Conservation (phyloP, 2,888 invertebrate genomes). For the Neria commutata region DNA sequence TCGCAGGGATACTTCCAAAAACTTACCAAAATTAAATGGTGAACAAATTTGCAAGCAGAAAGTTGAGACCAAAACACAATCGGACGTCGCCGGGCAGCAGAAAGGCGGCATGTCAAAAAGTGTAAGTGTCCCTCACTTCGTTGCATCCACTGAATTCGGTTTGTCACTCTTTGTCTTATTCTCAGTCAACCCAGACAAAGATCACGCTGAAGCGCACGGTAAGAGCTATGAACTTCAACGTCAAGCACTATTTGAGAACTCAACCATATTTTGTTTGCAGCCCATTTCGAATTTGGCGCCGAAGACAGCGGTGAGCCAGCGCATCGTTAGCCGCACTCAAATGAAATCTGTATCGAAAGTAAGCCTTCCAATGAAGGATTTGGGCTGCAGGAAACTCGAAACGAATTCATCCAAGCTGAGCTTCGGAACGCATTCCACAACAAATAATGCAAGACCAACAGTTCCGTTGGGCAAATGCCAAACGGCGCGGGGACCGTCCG, state of each 20-base stretch:
- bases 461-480: too few relatives aligned
- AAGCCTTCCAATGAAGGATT: constrained; percentile 21
- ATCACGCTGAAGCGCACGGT: constrained; percentile 29
- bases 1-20: constrained; percentile 20
- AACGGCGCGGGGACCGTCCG: too few relatives aligned
- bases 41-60: constrained; percentile 20
- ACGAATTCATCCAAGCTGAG: constrained; percentile 11
- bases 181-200: constrained; percentile 16
- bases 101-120: too few relatives aligned
- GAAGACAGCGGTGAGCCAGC: background rate
- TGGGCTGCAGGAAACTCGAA: constrained; percentile 22
- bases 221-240: too few relatives aligned
- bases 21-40: constrained; percentile 18
- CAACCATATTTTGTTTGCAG: too few relatives aligned
- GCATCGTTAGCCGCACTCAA: too few relatives aligned
- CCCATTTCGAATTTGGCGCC: too few relatives aligned
- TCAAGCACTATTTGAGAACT: too few relatives aligned
- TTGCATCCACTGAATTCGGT: background rate
- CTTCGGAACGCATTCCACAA: too few relatives aligned
- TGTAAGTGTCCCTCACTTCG: too few relatives aligned
- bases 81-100: background rate
- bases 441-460: too few relatives aligned
- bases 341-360: constrained; percentile 22
- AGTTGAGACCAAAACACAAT: constrained; percentile 1
- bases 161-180: background rate